Evolutionary conservation across 2,888 invertebrate species (phyloP), one percentile per base, ranked within the genome.

Genomic region (Micropterix aruncella): DNA sequence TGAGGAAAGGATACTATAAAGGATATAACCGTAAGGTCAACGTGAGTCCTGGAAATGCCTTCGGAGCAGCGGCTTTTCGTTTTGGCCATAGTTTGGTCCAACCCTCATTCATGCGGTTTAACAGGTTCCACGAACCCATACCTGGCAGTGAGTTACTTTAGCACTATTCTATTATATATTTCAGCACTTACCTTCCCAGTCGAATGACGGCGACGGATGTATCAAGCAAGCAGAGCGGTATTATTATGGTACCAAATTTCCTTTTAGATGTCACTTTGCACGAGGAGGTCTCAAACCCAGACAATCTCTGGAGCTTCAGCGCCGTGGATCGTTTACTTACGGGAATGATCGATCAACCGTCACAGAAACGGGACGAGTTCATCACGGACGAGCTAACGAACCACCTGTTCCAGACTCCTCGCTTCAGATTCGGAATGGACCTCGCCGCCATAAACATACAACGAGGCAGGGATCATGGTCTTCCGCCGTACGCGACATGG

Each of bases 61-160:
- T 90, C 61, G 77, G 83, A 0, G 76, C 87, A 0, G 88, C 89
- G 1, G 90, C 90, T 2, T 90, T 86, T 61, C 73, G 90, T 16
- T 90, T 90, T 59, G 90, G 90, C 0, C 90, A 90, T 59, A 89
- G 90, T 38, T 65, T 93, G 50, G 87, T 92, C 2, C 88, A 90
- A 56, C 75, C 77, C 3, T 78, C 81, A 7, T 83, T 90, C 58
- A 68, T 85, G 49, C 72, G 89, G 48, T 82, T 75, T 54, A 84
- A 88, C 54, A 70, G 73, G 5, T 71, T 78, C 52, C 85, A 86
- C 56, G 68, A 76, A 37, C 74, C 80, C 0, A 62, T 86, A 46
- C 70, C 72, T 40, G 82, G 83, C 51, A 88, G 88, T 89, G 59
- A 75, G 80, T 70, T 36, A 42, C 16, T 4, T 46, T 14, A 18